A percentile compares a stretch with the other conserved stretches of the same genome.
Evolutionary conservation across 2,888 invertebrate genomes (phyloP).

Genomic region (Leptinotarsa tumamoca): DNA sequence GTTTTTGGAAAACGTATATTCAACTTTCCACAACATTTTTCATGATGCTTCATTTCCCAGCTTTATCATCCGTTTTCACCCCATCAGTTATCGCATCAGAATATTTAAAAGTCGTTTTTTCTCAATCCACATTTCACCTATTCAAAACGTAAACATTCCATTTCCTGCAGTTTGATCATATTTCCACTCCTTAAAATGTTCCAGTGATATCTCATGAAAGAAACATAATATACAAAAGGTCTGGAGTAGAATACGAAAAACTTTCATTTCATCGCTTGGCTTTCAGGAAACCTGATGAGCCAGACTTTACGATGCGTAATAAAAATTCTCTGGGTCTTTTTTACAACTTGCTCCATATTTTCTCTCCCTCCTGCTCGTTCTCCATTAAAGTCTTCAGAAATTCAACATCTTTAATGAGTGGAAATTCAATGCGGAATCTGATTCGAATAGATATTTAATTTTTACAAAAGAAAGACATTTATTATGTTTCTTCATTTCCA

Average conservation of each 20-base stretch:
- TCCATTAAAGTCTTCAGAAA: slow-evolving; percentile 2
- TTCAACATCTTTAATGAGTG: not conserved
- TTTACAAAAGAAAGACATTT: not conserved
- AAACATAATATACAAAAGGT: slow-evolving; percentile 20
- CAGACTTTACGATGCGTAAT: slow-evolving; percentile 33
- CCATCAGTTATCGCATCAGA: not conserved
- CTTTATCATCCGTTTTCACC: not conserved
- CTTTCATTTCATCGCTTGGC: slow-evolving; percentile 32
- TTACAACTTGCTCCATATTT: slow-evolving; percentile 18
- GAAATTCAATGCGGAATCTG: not conserved
- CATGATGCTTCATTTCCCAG: not conserved
- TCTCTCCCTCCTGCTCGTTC: not conserved
- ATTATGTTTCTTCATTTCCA: not conserved
- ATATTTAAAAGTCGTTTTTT: too few relatives aligned
- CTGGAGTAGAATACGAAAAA: slow-evolving; percentile 25
- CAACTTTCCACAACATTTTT: not conserved
- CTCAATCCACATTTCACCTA: not conserved
- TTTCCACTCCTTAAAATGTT: slow-evolving; percentile 11
- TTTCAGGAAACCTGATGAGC: slow-evolving; percentile 38
- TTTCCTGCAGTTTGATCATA: slow-evolving; percentile 13
- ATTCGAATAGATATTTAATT: too few relatives aligned
- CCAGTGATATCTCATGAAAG: slow-evolving; percentile 1
- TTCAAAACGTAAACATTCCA: slow-evolving; percentile 11
- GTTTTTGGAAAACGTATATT: not conserved
- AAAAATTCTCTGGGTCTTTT: slow-evolving; percentile 31